A percentile compares a stretch with the other conserved stretches of the same genome.
These are phyloP conservation scores for Toxostoma redivivum DNA, from an alignment of 2,113 vertebrate genomes.

Conservation along the genomic window DNA sequence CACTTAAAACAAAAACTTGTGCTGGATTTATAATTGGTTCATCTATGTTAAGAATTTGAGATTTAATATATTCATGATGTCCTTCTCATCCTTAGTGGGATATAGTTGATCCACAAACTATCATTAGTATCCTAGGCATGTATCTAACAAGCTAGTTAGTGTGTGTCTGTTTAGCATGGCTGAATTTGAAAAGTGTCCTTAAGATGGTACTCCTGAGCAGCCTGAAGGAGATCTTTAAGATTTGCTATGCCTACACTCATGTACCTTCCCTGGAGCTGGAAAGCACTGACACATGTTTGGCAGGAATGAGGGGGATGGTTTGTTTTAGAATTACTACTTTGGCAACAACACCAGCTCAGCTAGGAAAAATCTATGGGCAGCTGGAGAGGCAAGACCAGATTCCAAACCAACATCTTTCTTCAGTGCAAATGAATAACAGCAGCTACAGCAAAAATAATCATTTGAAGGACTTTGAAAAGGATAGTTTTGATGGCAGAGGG, in stretches of 20 bases:
- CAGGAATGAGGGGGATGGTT: background rate
- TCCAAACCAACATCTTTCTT: background rate
- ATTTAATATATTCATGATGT: background rate
- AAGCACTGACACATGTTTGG: background rate
- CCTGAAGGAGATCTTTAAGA: background rate
- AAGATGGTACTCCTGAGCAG: background rate
- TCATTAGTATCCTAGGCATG: background rate
- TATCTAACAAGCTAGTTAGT: background rate
- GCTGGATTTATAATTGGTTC: background rate
- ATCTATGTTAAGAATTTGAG: background rate
- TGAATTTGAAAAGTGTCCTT: background rate
- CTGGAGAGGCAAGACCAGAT: background rate
- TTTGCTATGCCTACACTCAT: background rate
- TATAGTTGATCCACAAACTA: background rate
- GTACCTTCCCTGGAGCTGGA: background rate
- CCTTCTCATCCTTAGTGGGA: background rate
- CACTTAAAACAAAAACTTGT: background rate
- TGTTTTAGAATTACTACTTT: background rate
- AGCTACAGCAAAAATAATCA: background rate
- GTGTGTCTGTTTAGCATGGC: background rate
- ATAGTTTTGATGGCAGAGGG: background rate
- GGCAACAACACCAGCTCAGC: background rate
- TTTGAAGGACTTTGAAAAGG: background rate
- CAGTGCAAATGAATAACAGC: background rate
- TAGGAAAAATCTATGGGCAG: background rate